Percentiles rank a stretch among this genome's conserved stretches.
Conservation (phyloP, 2,113 vertebrate species). For the Sphaerodactylus townsendi region DNA sequence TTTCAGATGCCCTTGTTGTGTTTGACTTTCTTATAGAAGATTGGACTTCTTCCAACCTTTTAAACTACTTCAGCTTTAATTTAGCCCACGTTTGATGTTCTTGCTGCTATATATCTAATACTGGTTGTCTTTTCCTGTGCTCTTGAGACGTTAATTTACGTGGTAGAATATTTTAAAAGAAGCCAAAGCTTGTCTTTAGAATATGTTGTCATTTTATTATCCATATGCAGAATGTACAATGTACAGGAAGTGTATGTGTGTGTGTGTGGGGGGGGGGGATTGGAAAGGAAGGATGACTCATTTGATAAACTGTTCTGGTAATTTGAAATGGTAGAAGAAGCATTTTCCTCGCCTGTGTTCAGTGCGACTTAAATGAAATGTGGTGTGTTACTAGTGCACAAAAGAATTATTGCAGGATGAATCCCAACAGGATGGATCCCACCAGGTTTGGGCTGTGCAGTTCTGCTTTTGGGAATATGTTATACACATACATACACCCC, state of each 20-base stretch:
- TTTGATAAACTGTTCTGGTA: slow-evolving; percentile 20
- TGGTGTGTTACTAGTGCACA: background rate
- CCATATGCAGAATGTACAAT: background rate
- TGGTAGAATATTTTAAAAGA: slow-evolving; percentile 58
- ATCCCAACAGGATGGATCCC: no score
- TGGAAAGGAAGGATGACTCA: slow-evolving; percentile 5
- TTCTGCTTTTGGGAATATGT: no score
- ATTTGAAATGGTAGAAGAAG: slow-evolving; percentile 31
- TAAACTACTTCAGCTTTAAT: slow-evolving; percentile 63
- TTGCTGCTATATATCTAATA: slow-evolving; percentile 34
- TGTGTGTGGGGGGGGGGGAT: background rate
- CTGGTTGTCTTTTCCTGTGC: slow-evolving; percentile 26
- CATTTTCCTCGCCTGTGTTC: slow-evolving; percentile 18
- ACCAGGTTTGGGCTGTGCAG: background rate
- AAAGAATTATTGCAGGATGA: no score
- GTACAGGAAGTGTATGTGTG: background rate
- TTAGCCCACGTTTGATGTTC: slow-evolving; percentile 59
- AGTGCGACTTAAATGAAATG: slow-evolving; percentile 4
- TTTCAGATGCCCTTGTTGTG: slow-evolving; percentile 55
- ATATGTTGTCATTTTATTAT: slow-evolving; percentile 14
- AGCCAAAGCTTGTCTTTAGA: slow-evolving; percentile 36
- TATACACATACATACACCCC: no score
- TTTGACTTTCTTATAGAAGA: slow-evolving; percentile 29
- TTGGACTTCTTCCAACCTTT: slow-evolving; percentile 49
- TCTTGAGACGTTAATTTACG: slow-evolving; percentile 59